phyloP scores from a whole-genome alignment of 2,888 invertebrate genomes.

The Oxyteleia sp. region DNA sequence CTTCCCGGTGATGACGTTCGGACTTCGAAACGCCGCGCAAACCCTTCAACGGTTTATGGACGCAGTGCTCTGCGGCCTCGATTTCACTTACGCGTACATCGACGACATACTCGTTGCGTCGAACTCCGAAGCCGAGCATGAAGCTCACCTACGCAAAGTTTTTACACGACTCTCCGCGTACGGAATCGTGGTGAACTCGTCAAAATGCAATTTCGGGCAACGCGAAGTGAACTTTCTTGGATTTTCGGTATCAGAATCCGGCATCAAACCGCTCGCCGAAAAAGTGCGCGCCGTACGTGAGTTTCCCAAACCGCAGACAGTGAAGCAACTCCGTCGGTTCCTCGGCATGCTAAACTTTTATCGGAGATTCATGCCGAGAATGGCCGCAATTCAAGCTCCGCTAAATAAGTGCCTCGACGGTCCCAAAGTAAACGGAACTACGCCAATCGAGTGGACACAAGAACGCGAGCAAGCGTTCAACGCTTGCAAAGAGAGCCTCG shows the following conservation, averaged over 20 bases:
- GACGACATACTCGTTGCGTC: constrained; percentile 74
- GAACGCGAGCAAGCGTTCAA: neutral
- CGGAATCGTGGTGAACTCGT: constrained; percentile 72
- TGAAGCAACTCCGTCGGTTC: constrained; percentile 26
- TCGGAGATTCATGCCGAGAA: constrained; percentile 40
- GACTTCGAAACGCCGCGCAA: constrained; percentile 79
- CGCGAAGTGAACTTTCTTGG: constrained; percentile 79
- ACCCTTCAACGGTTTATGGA: constrained; percentile 75
- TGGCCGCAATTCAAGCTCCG: constrained; percentile 38
- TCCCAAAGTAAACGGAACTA: constrained; percentile 29
- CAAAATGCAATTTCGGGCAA: constrained; percentile 81
- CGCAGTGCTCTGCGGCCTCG: constrained; percentile 56
- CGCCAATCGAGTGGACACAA: neutral
- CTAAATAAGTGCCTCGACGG: constrained; percentile 48
- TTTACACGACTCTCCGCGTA: constrained; percentile 63
- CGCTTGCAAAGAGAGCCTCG: neutral
- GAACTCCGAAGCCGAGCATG: constrained; percentile 49
- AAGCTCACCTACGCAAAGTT: constrained; percentile 34
- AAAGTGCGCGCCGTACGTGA: constrained; percentile 78
- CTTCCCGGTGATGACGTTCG: constrained; percentile 78
- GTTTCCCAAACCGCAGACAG: constrained; percentile 11
- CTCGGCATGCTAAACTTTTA: constrained; percentile 63
- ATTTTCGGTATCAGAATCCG: constrained; percentile 68
- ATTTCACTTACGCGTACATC: constrained; percentile 67
- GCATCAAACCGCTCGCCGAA: neutral